Conservation (phyloP, 1,140 invertebrate genomes). For the Bathynomus jamesi region DNA sequence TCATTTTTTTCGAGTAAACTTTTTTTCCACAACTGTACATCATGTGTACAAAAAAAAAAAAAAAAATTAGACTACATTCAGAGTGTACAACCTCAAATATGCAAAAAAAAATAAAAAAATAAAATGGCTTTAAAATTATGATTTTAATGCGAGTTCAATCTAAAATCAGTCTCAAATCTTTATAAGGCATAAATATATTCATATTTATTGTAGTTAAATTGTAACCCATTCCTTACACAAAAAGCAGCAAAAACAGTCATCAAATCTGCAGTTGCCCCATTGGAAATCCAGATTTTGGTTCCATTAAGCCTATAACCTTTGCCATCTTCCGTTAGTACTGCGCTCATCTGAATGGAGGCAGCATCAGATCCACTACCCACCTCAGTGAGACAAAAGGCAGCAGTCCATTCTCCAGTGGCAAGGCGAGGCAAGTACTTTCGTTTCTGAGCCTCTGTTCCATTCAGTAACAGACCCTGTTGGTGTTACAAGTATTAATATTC, state of each 20-base stretch:
- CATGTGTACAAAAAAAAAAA: too few relatives aligned
- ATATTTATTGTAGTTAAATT: too few relatives aligned
- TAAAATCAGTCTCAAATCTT: too few relatives aligned
- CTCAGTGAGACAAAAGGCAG: constrained; percentile 94
- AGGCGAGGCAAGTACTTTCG: constrained; percentile 85
- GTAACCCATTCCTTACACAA: constrained; percentile 53
- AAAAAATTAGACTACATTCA: too few relatives aligned
- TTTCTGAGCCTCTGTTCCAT: constrained; percentile 59
- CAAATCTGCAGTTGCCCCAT: constrained; percentile 93
- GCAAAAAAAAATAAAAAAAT: too few relatives aligned
- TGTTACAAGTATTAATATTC: too few relatives aligned
- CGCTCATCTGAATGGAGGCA: constrained; percentile 66
- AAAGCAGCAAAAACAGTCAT: constrained; percentile 98
- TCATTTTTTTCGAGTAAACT: too few relatives aligned
- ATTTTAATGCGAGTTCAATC: too few relatives aligned
- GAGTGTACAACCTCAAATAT: too few relatives aligned
- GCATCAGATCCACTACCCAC: constrained; percentile 91
- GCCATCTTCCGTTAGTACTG: constrained; percentile 76
- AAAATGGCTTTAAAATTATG: too few relatives aligned
- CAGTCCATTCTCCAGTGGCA: constrained; percentile 69
- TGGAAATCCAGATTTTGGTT: constrained; percentile 98
- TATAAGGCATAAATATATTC: too few relatives aligned
- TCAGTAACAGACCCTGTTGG: constrained; percentile 26
- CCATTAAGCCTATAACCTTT: constrained; percentile 92
- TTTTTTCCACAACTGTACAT: too few relatives aligned